Base-by-base conservation (phyloP, 30 jellyfish, hydroid and myxozoan genomes). In the Hydractinia symbiolongicarpus region DNA sequence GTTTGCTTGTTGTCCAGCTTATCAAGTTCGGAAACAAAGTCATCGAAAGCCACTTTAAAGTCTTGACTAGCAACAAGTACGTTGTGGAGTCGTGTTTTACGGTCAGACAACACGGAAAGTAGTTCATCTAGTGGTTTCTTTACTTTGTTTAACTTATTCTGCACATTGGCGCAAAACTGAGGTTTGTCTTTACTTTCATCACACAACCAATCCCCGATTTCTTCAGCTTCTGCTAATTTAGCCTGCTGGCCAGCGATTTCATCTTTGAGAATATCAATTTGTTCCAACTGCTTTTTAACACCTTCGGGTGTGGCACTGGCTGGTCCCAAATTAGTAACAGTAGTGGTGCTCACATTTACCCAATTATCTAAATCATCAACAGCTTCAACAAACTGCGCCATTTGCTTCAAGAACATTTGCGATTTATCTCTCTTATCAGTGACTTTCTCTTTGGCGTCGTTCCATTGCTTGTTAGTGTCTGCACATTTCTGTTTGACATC, bases 171-270 rank as follows among this genome's bases (percentile, higher is more conserved):
- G 69, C 94, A 71, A 70, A 91, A 91, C 54, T 83, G 91, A 4
- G 96, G 96, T 81, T 86, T 86, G 79, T 91, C 96, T 79, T 86
- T 70, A 72, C 79, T 87, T 67, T 86, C 87, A 3, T 83, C 95
- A n/a, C 88, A 56, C 81, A 91, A 60, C 94, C 93, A 80, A 40
- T 82, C 80, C 0, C 87, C 96, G 57, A 86, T 78, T 50, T 80
- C 79, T 73, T 83, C 94, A 50, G 89, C 95, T 1, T 86, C 71
- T 51, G 88, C 89, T 69, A 91, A 68, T 60, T 91, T 91, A 20
- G 88, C 61, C 49, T 78, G 88, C 82, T 91, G 98, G 56, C 76
- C 83, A 51, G 50, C 72, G 40, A 86, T 60, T 72, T 91, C 96
- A 8, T 91, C 96, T 58, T 86, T 83, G 49, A 88, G 55, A 6